Base-by-base conservation (phyloP, 2,113 vertebrate genomes). In the Thymallus thymallus region DNA sequence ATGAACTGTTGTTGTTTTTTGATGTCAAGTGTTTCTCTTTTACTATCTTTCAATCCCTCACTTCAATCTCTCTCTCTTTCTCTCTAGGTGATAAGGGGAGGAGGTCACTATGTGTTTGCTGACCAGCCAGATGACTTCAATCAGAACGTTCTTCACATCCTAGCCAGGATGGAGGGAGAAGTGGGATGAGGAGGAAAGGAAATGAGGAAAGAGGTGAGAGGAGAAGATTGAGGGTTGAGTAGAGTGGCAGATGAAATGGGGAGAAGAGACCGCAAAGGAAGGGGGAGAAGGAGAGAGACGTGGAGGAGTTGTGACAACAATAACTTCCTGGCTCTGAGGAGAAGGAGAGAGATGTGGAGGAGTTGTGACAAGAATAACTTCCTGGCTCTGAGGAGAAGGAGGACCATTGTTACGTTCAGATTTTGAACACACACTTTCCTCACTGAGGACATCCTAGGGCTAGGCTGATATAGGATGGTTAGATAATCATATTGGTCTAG, bases 71-170 rank as follows among this genome's bases (percentile, higher is more conserved):
- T 73, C 74, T 75, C 64, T 29, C 22, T 20, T 10, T 61, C 23
- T 69, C 55, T 30, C 13, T 13, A 98, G 97, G 96, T 96, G 77
- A 95, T 99, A 85, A 94, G 96, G 32, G 97, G 96, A 63, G 97
- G 96, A 0, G 97, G 97, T 64, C 97, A 99, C 84, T 98, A 98
- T 0, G 97, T 98, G 61, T 98, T 97, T 0, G 97, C 97, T 0
- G 96, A 99, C 89, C 97, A 98, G 35, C 93, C 97, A 0, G 95
- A 96, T 29, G 97, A 99, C 82, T 99, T 99, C 91, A 99, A 98
- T 62, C 92, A 95, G 85, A 93, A 93, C 3, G 94, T 99, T 69
- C 92, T 94, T 76, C 91, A 94, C 74, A 95, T 98, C 85, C 95
- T 96, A 71, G 74, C 90, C 75, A 88, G 66, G n/a, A 46, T 41